Base-by-base conservation (phyloP, 2,797 vertebrate genomes). In the Harpagifer antarcticus region DNA sequence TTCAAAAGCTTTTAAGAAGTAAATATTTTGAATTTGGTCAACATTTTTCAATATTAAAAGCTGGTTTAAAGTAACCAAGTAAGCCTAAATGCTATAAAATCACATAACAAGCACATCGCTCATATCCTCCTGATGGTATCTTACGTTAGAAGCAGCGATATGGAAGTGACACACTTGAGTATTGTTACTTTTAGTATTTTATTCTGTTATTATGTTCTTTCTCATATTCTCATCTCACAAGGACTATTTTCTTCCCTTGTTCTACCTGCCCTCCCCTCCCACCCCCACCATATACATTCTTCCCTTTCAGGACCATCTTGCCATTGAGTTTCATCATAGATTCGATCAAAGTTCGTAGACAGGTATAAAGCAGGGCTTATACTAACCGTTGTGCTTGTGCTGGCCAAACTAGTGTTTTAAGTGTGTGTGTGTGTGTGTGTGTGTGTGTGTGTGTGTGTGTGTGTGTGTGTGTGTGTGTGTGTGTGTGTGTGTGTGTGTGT, bases 261-360 rank as follows among this genome's bases (percentile, higher is more conserved):
- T n/a, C 69, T 31, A 5, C 40, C 31, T 49, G 62, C 17, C 69
- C 48, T 49, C 62, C 17, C 69, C 56, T 53, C 65, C 48, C 11
- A 2, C 23, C 23, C 3, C 23, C 23, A 15, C 52, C 1, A 13
- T 16, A 27, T 42, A 82, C 14, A 44, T 62, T 68, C 31, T 19
- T 58, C 7, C 33, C 8, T 56, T 67, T 43, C 19, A 60, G 16
- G 61, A 74, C 49, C 67, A 57, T 71, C 58, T 85, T 89, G 65
- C 74, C 27, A 14, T 74, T 48, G 40, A 53, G 55, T 84, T 86
- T 84, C 80, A 88, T 87, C 74, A 86, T 27, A 78, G 63, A 78
- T 81, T 81, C 74, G 44, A 86, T 76, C 67, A 31, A 81, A 57
- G 61, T 65, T 78, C 79, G 77, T 52, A 44, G 44, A 33, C 70